Conservation (phyloP, 2,113 vertebrate genomes). For the Indri indri region DNA sequence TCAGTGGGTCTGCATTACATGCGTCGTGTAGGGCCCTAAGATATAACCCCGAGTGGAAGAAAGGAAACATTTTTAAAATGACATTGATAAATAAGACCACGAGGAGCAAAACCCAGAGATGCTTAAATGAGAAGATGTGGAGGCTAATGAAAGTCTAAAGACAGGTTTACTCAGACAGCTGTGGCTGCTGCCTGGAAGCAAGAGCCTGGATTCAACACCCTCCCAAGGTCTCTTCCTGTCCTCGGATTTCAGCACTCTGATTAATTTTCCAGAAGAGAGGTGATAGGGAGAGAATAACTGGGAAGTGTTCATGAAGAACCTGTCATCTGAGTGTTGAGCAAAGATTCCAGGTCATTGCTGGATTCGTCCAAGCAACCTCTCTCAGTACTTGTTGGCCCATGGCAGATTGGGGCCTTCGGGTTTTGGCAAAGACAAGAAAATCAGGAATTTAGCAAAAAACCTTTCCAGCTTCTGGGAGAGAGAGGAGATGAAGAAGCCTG, state of each 20-base stretch:
- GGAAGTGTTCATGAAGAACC: constrained; percentile 43
- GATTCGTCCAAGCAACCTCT: constrained; percentile 70
- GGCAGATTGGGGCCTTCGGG: constrained; percentile 57
- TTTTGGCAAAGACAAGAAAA: constrained; percentile 66
- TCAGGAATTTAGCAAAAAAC: constrained; percentile 51
- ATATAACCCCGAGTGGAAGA: not conserved
- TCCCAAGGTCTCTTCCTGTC: not conserved
- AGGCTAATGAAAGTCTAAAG: not conserved
- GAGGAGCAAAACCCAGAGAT: not conserved
- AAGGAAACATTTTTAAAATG: not conserved
- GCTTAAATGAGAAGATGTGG: not conserved
- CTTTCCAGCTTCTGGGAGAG: constrained; percentile 59
- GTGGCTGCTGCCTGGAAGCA: not conserved
- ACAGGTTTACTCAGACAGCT: not conserved
- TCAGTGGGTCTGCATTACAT: not conserved
- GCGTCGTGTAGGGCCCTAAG: not conserved
- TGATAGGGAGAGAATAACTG: not conserved
- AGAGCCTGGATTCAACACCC: not conserved
- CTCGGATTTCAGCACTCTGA: constrained; percentile 34
- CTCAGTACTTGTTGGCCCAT: constrained; percentile 43
- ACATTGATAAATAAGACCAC: constrained; percentile 6
- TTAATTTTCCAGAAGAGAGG: constrained; percentile 63
- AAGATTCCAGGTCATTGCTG: constrained; percentile 66
- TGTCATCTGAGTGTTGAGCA: constrained; percentile 61
- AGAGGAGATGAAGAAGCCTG: constrained; percentile 49